Conservation (phyloP, 53 echinoderm and acorn worm species). For the Pentamera pediparva region DNA sequence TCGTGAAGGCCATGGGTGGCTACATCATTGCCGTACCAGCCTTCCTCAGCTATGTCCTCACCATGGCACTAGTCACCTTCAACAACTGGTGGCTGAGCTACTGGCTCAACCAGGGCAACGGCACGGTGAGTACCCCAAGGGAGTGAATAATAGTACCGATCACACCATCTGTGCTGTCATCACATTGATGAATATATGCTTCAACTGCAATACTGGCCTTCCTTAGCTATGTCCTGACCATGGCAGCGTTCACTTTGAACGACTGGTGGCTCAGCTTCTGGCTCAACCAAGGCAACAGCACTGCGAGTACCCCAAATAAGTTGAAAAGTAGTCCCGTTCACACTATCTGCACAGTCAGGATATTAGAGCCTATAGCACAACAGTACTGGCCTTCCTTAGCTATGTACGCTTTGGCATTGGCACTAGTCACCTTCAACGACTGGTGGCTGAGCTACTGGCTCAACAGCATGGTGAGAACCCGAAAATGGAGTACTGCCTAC, state of each 20-base stretch:
- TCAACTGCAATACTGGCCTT: not conserved
- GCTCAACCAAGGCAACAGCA: constrained; percentile 60
- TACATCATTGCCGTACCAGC: constrained; percentile 37
- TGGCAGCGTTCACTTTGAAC: constrained; percentile 73
- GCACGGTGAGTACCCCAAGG: constrained; percentile 48
- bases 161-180: not conserved
- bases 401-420: constrained; percentile 65
- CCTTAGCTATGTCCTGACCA: constrained; percentile 53
- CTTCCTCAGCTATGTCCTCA: constrained; percentile 52
- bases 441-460: constrained; percentile 95
- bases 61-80: constrained; percentile 68
- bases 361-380: not conserved
- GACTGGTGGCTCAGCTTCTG: constrained; percentile 91
- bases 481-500: too few species aligned
- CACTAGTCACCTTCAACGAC: constrained; percentile 76
- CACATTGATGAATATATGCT: not conserved
- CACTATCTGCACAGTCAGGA: not conserved
- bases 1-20: constrained; percentile 85
- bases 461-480: too few species aligned
- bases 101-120: constrained; percentile 68
- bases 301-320: too few species aligned
- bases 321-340: not conserved
- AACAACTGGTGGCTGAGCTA: constrained; percentile 94
- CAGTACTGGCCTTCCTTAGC: constrained; percentile 42
- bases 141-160: not conserved